These are phyloP conservation scores for Thunnus albacares DNA, from an alignment of 2,797 vertebrate genomes.

Conservation along the genomic window DNA sequence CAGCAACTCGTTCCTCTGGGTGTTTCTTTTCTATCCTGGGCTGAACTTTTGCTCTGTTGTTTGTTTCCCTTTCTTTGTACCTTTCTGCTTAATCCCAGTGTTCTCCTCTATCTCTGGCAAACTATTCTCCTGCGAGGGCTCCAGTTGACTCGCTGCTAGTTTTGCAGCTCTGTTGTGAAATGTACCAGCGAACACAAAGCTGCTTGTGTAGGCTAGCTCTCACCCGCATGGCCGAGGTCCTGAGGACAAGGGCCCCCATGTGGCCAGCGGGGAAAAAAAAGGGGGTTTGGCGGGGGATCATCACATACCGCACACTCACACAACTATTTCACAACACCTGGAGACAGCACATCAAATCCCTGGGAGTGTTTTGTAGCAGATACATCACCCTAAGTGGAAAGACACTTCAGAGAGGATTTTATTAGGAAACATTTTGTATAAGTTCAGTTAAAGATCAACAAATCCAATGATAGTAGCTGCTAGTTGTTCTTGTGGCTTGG, in stretches of 20 bases:
- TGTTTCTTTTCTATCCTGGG: not conserved
- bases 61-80: not conserved
- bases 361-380: constrained; percentile 55
- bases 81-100: not conserved
- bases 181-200: constrained; percentile 73
- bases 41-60: not conserved
- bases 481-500: not conserved
- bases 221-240: constrained; percentile 9
- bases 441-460: not conserved
- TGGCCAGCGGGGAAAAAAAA: constrained; percentile 32
- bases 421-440: not conserved
- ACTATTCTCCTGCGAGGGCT: constrained; percentile 30
- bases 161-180: constrained; percentile 81
- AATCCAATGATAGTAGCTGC: too few relatives aligned
- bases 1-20: not conserved
- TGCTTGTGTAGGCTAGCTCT: constrained; percentile 61
- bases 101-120: not conserved
- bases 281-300: constrained; percentile 67
- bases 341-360: constrained; percentile 74
- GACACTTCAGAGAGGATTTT: constrained; percentile 25
- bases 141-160: constrained; percentile 62
- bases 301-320: constrained; percentile 80
- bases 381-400: constrained; percentile 30
- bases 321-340: constrained; percentile 88
- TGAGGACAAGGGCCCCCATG: constrained; percentile 44